Percentiles rank a stretch among this genome's conserved stretches.
Evolutionary conservation across 2,888 invertebrate genomes (phyloP).

Genomic region (Chymomyza fuscimana): DNA sequence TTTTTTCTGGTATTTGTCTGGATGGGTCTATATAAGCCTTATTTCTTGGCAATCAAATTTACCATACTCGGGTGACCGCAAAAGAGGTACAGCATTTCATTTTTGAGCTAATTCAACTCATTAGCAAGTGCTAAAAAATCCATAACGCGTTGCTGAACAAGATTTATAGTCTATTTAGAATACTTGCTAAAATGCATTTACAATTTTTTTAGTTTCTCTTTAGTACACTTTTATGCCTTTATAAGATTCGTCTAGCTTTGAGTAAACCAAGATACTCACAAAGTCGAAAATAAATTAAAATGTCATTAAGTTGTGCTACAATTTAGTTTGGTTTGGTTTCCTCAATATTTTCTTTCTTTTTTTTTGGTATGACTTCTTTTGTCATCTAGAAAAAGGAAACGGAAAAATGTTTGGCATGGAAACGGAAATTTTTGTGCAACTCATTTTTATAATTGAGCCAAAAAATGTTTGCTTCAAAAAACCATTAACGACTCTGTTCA

Average conservation of each 20-base stretch:
- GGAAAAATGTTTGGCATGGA: background rate
- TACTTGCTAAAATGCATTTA: too few relatives aligned
- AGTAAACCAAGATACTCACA: background rate
- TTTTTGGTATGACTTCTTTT: background rate
- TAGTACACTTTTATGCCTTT: background rate
- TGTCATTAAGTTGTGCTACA: constrained; percentile 39
- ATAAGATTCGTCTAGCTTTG: background rate
- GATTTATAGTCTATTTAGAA: too few relatives aligned
- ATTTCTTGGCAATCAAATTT: too few relatives aligned
- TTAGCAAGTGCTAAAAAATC: too few relatives aligned
- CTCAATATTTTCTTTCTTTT: background rate
- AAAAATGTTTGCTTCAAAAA: constrained; percentile 11
- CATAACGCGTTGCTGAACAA: too few relatives aligned
- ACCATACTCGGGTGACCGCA: too few relatives aligned
- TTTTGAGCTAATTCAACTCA: too few relatives aligned
- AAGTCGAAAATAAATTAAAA: constrained; percentile 43
- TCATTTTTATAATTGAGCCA: constrained; percentile 36
- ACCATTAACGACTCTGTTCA: constrained; percentile 24
- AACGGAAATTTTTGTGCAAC: constrained; percentile 24
- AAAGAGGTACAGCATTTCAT: too few relatives aligned
- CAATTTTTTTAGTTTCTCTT: too few relatives aligned
- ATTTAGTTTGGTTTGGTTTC: constrained; percentile 22
- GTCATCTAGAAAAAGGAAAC: background rate
- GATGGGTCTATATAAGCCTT: too few relatives aligned
- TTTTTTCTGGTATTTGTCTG: too few relatives aligned